Percentiles rank a stretch among this genome's conserved stretches.
Conservation (phyloP, 2,888 invertebrate genomes). For the Pristionchus fissidentatus region DNA sequence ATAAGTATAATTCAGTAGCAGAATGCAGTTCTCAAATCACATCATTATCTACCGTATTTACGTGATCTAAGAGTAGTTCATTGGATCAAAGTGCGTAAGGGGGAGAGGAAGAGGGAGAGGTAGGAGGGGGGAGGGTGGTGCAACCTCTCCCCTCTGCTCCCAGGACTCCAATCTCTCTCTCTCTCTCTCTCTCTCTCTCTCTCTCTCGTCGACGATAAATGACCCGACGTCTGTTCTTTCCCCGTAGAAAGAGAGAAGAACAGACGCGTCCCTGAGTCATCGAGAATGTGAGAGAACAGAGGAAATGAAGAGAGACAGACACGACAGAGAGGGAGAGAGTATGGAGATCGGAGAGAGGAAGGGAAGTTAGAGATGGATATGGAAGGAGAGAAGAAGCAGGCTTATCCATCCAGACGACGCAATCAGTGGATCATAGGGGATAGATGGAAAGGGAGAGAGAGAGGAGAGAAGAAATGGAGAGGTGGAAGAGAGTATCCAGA, state of each 20-base stretch:
- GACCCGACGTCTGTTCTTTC: conserved; percentile 41
- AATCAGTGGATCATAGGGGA: conserved; percentile 20
- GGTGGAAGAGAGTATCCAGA: neutral
- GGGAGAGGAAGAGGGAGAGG: conserved; percentile 38
- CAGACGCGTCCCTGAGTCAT: conserved; percentile 34
- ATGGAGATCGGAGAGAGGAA: neutral
- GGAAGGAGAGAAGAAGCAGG: neutral
- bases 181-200: conserved; percentile 44
- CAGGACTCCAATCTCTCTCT: conserved; percentile 36
- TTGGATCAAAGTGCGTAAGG: conserved; percentile 40
- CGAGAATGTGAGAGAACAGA: neutral
- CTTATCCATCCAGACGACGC: conserved; percentile 31
- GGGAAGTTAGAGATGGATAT: neutral
- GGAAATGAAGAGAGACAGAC: conserved; percentile 2
- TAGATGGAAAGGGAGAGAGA: neutral
- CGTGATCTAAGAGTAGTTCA: neutral
- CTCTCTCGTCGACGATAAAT: conserved; percentile 16
- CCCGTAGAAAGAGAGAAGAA: conserved; percentile 1
- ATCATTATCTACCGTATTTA: neutral
- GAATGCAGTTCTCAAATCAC: too few relatives aligned
- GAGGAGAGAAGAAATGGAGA: neutral
- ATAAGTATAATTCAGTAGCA: too few relatives aligned
- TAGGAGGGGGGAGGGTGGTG: conserved; percentile 41
- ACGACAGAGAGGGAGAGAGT: neutral
- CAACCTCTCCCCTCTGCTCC: conserved; percentile 35